Base-by-base conservation (phyloP, 2,797 vertebrate genomes). In the Atherinosoma microstoma region DNA sequence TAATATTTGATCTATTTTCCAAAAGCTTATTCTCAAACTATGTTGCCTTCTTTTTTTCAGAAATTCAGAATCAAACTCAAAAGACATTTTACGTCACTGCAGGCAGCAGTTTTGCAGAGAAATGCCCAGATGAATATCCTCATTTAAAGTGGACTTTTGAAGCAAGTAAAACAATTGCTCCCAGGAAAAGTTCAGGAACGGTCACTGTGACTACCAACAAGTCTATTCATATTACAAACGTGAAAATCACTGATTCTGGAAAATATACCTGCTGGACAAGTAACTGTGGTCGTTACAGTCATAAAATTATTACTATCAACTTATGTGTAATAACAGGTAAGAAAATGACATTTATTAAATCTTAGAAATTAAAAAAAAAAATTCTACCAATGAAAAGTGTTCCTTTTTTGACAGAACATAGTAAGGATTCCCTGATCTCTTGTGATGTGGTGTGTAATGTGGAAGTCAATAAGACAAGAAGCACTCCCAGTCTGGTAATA, bases 251-350 rank as follows among this genome's bases (percentile, higher is more conserved):
- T 45, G n/a, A 89, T 62, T 83, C 64, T 51, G 91, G 89, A 3
- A 78, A 69, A 69, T 91, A 91, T 29, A 77, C 54, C 3, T 91
- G 84, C 74, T 86, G 78, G 87, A 77, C 1, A 15, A 69, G 0
- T 2, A n/a, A 2, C 18, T 85, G 86, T 70, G 10, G 18, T 10
- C 27, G 27, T 54, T 34, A 40, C 8, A 29, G 0, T 29, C 47
- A 70, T 15, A 79, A 82, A 51, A 15, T 64, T 18, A 11, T 68
- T 4, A 76, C 67, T 3, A 27, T 89, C 45, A 78, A 79, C 36
- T 36, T 89, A 64, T 86, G 81, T 61, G 72, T 80, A 4, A 7
- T 79, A 18, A 80, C 63, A 75, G 84, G 85, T 90, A 36, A 78
- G 70, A 58, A 35, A 58, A 12, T 8, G 24, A 35, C 7, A 45